Base-by-base conservation (phyloP, 2,888 invertebrate genomes). In the Lepidochrysops patricia region DNA sequence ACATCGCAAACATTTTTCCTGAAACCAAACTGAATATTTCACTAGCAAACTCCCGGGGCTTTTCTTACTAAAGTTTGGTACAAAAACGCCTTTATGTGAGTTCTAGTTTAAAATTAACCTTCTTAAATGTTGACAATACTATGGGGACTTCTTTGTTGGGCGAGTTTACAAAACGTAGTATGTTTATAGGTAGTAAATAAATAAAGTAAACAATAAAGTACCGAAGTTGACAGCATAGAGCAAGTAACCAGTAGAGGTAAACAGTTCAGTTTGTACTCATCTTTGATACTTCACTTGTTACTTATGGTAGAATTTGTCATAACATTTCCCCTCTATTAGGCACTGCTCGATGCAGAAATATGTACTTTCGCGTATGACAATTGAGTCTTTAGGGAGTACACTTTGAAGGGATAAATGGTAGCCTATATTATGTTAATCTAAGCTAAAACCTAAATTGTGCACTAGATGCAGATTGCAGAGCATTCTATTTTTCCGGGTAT, bases 21-120 rank as follows among this genome's bases (percentile, higher is more conserved):
- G 0, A 4, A 7, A 23, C 9, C 19, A 43, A 19, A 43, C 9
- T 43, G 19, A 19, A 19, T 43, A 43, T 43, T 43, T 23, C 12
- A 43, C 19, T 0, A 19, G 19, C 9, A 29, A 29, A 29, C 5
- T 1, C 5, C 29, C 29, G 9, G 6, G 29, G 29, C 29, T 9
- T 29, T 29, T 29, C 9, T 29, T 29, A 9, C 7, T 9, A 4
- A 52, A 52, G 52, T 27, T 27, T 52, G 1, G 43, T 15, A 52
- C 27, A 52, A 27, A 52, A 27, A 27, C 26, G 6, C 50, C n/a
- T 52, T 52, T 27, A 52, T 27, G 52, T 13, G 13, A 52, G 52
- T 15, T 52, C 66, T 72, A 78, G 69, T 76, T 75, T 65, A 63
- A 72, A 78, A 78, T 79, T 77, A 78, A 75, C 77, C 78, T 74